phyloP scores from a whole-genome alignment of 1,140 invertebrate genomes.

The Caenorhabditis brenneri region DNA sequence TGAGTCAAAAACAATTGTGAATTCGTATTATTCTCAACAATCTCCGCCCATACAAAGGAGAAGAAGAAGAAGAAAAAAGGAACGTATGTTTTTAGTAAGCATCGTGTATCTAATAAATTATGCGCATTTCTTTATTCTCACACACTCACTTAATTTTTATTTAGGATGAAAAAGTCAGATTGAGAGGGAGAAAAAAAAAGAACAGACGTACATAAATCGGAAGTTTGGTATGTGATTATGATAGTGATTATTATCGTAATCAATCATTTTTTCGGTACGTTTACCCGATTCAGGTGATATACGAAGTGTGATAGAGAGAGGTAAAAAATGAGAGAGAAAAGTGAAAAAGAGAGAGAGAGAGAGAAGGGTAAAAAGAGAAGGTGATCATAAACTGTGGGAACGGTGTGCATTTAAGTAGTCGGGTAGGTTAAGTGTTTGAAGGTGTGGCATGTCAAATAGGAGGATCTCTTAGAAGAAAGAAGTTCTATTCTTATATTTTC shows the following conservation, averaged over 20 bases:
- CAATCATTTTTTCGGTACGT: conserved; percentile 36
- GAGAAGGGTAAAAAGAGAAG: neutral
- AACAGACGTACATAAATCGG: neutral
- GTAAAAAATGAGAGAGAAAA: neutral
- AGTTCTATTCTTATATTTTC: too few relatives aligned
- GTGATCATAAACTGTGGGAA: conserved; percentile 22
- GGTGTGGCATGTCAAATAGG: neutral
- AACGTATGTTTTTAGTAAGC: neutral
- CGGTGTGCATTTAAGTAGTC: too few relatives aligned
- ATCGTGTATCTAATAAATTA: conserved; percentile 24
- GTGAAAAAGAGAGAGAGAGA: neutral
- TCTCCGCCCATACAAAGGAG: conserved; percentile 2
- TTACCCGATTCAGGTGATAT: neutral
- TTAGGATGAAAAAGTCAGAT: neutral
- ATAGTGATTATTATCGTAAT: neutral
- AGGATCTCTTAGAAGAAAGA: too few relatives aligned
- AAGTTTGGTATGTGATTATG: neutral
- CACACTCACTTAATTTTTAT: neutral
- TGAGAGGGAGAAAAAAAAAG: neutral
- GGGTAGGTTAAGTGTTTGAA: too few relatives aligned
- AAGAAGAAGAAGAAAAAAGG: neutral
- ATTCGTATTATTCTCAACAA: neutral
- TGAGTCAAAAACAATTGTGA: conserved; percentile 22
- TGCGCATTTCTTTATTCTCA: neutral
- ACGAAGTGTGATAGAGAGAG: neutral